Percentiles rank a stretch among this genome's conserved stretches.
phyloP scores from a whole-genome alignment of 2,888 invertebrate species.

The Meteorus cinctellus region DNA sequence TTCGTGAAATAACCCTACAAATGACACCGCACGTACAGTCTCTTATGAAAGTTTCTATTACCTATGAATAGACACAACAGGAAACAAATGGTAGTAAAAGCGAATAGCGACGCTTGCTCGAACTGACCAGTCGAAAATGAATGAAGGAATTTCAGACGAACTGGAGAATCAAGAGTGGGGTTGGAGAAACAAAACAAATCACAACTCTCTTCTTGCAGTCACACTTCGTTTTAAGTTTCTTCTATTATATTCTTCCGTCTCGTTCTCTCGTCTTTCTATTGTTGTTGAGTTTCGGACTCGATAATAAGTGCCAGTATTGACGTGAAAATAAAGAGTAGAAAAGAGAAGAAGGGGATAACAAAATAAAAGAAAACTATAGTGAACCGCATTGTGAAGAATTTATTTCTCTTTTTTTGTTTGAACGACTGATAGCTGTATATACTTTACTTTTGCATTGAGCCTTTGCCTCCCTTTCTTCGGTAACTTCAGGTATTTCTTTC shows the following conservation, averaged over 20 bases:
- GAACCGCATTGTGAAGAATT: not conserved
- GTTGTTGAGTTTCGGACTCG: not conserved
- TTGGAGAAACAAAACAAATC: not conserved
- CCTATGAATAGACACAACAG: not conserved
- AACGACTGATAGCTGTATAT: not conserved
- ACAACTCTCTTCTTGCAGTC: not conserved
- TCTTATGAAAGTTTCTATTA: not conserved
- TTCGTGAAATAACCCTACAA: not conserved
- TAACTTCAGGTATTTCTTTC: not conserved
- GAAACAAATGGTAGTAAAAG: not conserved
- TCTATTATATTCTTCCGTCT: not conserved
- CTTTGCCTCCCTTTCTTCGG: not conserved
- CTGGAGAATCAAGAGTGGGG: not conserved
- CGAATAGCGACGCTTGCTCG: not conserved
- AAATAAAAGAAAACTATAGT: not conserved
- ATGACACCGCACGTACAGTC: not conserved
- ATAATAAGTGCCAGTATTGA: constrained; percentile 3
- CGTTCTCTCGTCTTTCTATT: not conserved
- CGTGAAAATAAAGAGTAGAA: not conserved
- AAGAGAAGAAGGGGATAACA: not conserved
- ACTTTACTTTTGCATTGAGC: constrained; percentile 1
- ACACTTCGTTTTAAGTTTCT: not conserved
- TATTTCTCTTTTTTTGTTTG: constrained; percentile 5
- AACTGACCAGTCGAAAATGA: too few species aligned
- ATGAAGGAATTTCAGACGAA: not conserved